Base-by-base conservation (phyloP, 92 coral and sea anemone species). In the Anthopleura xanthogrammica region DNA sequence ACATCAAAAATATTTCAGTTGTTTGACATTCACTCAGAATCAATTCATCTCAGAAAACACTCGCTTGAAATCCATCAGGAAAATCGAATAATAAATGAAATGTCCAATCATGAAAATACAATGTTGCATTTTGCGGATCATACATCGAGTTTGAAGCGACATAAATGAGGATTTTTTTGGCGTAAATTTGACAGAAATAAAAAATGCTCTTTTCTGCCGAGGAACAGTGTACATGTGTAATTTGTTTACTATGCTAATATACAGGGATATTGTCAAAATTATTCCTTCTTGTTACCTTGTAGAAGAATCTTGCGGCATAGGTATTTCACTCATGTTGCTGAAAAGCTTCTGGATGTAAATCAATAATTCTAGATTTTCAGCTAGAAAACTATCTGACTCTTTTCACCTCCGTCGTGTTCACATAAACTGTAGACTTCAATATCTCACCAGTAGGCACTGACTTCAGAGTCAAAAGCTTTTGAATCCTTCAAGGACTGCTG, bases 231-330 rank as follows among this genome's bases (percentile, higher is more conserved):
- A 23, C 29, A 16, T 29, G 17, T 7, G 40, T 42, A 41, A 16
- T 58, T 29, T 66, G 64, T 56, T 54, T 77, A 23, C 46, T 9
- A 50, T 77, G 60, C 23, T 60, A 50, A 57, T 79, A 57, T 10
- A 57, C 11, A 52, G 16, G 20, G 17, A 39, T 36, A 62, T 42
- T 66, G 8, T 36, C 36, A 29, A 29, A 29, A 29, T 29, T 29
- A 29, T 36, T 20, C 42, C 7, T 68, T 42, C 43, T 1, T 62
- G 7, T 79, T 39, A 80, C 83, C 83, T 80, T 80, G 83, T 80
- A 24, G 83, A 80, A 8, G 75, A 66, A 41, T 80, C 83, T 23
- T 65, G 76, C 16, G 83, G 83, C 40, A 62, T 56, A 8, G 83
- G 43, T 9, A 80, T 80, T 22, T 80, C 83, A 46, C 72, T 80